These are phyloP conservation scores for Poeciliopsis presidionis DNA, from an alignment of 2,797 vertebrate genomes.

Conservation along the genomic window DNA sequence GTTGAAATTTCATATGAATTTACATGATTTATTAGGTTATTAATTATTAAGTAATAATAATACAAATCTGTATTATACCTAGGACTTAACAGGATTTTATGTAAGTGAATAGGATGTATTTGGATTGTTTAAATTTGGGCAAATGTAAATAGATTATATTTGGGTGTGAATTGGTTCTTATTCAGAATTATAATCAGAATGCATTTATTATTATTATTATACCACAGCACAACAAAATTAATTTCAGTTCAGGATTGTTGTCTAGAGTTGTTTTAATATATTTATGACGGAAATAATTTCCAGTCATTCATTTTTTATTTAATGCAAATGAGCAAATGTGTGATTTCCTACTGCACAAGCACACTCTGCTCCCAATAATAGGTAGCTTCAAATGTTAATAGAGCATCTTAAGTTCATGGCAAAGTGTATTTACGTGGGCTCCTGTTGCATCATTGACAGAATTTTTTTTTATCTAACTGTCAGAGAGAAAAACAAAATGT, in stretches of 20 bases:
- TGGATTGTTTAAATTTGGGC: not conserved
- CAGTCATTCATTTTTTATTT: not conserved
- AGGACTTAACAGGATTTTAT: not conserved
- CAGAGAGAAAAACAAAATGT: not conserved
- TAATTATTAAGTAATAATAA: too few species aligned
- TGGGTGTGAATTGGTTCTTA: too few species aligned
- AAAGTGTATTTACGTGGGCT: not conserved
- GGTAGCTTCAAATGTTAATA: not conserved
- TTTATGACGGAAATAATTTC: not conserved
- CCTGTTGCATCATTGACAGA: not conserved
- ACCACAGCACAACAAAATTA: too few species aligned
- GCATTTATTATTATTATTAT: too few species aligned
- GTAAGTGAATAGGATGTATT: not conserved
- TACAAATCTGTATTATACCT: not conserved
- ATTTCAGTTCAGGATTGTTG: not conserved
- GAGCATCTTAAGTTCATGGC: not conserved
- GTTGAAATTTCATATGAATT: not conserved
- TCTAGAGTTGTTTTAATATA: not conserved
- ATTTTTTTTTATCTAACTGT: not conserved
- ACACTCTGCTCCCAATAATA: not conserved
- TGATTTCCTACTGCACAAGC: not conserved
- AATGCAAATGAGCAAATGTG: not conserved
- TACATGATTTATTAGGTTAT: not conserved
- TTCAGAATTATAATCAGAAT: too few species aligned
- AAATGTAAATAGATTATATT: not conserved